Percentiles rank a stretch among this genome's conserved stretches.
Evolutionary conservation across 2,113 vertebrate species (phyloP).

Genomic region (Pongo abelii): DNA sequence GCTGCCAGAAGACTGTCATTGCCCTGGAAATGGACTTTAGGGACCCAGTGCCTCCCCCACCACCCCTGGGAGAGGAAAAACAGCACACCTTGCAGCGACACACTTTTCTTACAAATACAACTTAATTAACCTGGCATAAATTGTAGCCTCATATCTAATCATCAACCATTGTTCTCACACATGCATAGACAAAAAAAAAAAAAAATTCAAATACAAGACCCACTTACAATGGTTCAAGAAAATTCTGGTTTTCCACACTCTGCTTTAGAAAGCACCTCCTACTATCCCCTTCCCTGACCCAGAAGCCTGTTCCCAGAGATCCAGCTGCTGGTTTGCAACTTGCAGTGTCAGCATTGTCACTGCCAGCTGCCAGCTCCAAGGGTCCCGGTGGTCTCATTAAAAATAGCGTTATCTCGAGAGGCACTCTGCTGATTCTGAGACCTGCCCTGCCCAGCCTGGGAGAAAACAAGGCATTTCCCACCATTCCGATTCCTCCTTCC

Average conservation of each 20-base stretch:
- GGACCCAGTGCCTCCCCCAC: not conserved
- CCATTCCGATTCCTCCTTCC: not conserved
- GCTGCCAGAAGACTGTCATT: not conserved
- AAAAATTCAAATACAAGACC: not conserved
- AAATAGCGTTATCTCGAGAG: not conserved
- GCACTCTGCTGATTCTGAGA: not conserved
- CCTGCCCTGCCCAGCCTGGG: too few species aligned
- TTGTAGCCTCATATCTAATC: not conserved
- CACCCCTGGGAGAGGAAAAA: not conserved
- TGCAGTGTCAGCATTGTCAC: not conserved
- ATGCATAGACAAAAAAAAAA: not conserved
- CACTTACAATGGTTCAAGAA: not conserved
- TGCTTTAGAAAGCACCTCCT: not conserved
- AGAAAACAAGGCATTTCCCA: not conserved
- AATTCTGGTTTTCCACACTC: not conserved
- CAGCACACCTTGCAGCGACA: not conserved
- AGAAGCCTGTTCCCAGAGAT: not conserved
- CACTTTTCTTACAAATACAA: conserved; percentile 7
- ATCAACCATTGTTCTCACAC: not conserved
- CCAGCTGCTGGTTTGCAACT: too few species aligned
- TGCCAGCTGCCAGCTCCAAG: not conserved
- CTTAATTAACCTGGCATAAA: conserved; percentile 18
- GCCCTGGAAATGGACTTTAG: not conserved
- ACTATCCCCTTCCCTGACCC: not conserved
- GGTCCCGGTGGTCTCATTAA: not conserved